These are phyloP conservation scores for Parasteatoda lunata DNA, from an alignment of 2,888 invertebrate genomes.

Conservation along the genomic window DNA sequence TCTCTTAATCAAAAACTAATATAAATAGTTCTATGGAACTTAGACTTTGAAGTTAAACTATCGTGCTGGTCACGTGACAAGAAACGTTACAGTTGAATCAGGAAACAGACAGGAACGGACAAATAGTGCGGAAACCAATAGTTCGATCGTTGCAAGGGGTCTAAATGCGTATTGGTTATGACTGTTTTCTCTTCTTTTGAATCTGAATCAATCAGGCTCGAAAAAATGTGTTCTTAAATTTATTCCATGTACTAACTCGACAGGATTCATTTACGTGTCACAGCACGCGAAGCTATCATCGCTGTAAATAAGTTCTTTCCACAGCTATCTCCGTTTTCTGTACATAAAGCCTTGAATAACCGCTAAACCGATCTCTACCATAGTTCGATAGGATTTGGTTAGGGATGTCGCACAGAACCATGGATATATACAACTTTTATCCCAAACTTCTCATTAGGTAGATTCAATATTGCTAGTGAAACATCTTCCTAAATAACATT, in stretches of 20 bases:
- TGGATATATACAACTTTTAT: too few species aligned
- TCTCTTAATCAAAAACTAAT: too few species aligned
- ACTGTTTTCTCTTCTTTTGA: neutral
- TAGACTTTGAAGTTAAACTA: too few species aligned
- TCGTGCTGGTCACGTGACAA: too few species aligned
- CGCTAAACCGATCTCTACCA: neutral
- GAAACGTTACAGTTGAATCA: too few species aligned
- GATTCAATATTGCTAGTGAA: too few species aligned
- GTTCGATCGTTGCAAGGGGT: neutral
- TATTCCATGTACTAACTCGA: constrained; percentile 15
- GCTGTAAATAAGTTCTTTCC: neutral
- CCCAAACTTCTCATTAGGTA: too few species aligned
- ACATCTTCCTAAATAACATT: too few species aligned
- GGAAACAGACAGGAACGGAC: too few species aligned
- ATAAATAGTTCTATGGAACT: too few species aligned
- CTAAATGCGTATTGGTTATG: neutral
- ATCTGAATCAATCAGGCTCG: neutral
- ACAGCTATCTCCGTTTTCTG: neutral
- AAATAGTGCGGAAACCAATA: neutral
- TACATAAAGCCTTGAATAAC: neutral
- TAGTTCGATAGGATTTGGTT: constrained; percentile 5
- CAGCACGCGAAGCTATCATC: neutral
- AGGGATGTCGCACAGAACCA: neutral
- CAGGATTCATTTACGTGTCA: constrained; percentile 1
- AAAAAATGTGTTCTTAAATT: constrained; percentile 7